Evolutionary conservation across 1,140 invertebrate species (phyloP).

Genomic region (Pogonomyrmex barbatus): DNA sequence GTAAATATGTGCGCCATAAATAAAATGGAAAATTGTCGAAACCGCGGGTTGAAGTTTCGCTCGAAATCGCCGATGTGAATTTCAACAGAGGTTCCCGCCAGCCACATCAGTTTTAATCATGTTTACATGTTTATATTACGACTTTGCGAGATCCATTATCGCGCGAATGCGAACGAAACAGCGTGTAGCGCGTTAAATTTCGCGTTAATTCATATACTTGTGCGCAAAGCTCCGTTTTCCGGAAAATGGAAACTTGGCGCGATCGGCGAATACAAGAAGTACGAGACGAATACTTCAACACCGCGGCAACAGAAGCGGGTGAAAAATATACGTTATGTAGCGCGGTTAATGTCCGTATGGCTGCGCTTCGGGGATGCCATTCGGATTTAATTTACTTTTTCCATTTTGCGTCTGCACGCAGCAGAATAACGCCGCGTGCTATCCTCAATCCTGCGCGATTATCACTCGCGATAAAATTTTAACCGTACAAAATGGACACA

Average conservation of each 20-base stretch:
- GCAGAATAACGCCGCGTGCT: too few relatives aligned
- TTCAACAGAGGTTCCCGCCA: neutral
- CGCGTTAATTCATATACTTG: neutral
- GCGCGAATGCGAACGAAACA: neutral
- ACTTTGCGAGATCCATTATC: neutral
- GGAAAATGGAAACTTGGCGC: neutral
- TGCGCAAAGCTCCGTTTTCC: neutral
- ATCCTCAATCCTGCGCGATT: neutral
- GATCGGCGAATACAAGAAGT: neutral
- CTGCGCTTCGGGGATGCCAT: neutral
- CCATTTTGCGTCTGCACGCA: neutral
- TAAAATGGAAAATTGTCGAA: neutral
- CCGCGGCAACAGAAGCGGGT: neutral
- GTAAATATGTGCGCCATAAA: conserved; percentile 34
- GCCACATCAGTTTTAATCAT: neutral
- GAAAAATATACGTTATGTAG: neutral
- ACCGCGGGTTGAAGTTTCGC: neutral
- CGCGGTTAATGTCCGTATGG: too few relatives aligned
- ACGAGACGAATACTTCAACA: neutral
- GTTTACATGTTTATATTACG: neutral
- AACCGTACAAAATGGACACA: neutral
- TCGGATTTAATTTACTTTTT: neutral
- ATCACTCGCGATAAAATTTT: neutral
- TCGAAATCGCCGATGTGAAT: neutral
- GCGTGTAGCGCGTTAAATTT: neutral